Conservation (phyloP, 2,113 vertebrate genomes). For the Alectura lathami region DNA sequence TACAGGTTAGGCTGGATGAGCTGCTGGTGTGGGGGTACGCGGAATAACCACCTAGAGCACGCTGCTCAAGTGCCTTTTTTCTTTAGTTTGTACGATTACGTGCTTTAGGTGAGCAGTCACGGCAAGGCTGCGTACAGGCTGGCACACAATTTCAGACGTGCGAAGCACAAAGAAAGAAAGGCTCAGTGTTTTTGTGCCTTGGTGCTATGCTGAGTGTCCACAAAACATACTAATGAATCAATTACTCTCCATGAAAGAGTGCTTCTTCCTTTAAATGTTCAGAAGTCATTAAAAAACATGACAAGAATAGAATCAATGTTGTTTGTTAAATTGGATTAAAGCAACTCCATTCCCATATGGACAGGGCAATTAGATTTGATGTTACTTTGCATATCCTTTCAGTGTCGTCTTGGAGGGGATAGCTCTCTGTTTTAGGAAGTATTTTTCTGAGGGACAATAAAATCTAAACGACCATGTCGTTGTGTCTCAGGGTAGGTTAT, state of each 20-base stretch:
- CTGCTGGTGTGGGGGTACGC: rapidly evolving
- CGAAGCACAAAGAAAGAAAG: neutral
- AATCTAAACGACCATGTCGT: neutral
- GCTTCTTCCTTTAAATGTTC: neutral
- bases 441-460: neutral
- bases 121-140: neutral
- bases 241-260: neutral
- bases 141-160: neutral
- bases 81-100: neutral
- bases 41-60: neutral
- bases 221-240: neutral
- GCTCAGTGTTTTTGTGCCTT: neutral
- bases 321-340: slow-evolving; percentile 39
- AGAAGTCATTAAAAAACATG: neutral
- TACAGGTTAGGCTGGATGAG: rapidly evolving
- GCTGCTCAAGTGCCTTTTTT: neutral
- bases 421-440: neutral
- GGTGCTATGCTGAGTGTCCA: rapidly evolving
- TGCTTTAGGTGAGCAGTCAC: neutral
- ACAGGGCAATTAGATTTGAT: neutral
- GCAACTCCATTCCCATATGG: slow-evolving; percentile 10
- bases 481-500: neutral
- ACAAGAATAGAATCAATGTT: slow-evolving; percentile 29
- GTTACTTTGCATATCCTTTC: slow-evolving; percentile 1
- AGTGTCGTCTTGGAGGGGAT: neutral